These are phyloP conservation scores for Drosophila falleni DNA, from an alignment of 2,888 invertebrate species.

Conservation along the genomic window DNA sequence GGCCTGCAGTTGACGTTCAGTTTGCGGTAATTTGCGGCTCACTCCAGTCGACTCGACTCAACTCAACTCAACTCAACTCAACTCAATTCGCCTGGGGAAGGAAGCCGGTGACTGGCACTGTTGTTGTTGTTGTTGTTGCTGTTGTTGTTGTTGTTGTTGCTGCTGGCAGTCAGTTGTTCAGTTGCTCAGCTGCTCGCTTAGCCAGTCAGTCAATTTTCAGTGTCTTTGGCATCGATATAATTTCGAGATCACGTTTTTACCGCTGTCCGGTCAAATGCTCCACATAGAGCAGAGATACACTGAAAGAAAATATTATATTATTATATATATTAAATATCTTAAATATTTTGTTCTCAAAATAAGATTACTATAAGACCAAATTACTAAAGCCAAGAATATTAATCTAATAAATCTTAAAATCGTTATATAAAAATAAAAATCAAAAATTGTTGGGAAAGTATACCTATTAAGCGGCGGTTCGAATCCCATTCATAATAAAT, in stretches of 20 bases:
- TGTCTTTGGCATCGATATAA: constrained; percentile 71
- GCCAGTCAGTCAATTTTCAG: constrained; percentile 47
- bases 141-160: constrained; percentile 12
- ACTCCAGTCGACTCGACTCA: constrained; percentile 37
- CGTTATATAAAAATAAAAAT: too few species aligned
- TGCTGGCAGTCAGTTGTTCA: constrained; percentile 34
- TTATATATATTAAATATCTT: too few species aligned
- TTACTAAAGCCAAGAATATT: too few species aligned
- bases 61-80: constrained; percentile 33
- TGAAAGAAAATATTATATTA: too few species aligned
- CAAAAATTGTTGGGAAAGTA: too few species aligned
- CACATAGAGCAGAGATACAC: constrained; percentile 56
- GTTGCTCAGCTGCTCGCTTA: constrained; percentile 42
- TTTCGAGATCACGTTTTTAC: constrained; percentile 81
- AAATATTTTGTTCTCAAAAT: too few species aligned
- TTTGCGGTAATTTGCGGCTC: constrained; percentile 75
- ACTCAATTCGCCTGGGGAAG: constrained; percentile 53
- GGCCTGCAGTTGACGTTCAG: constrained; percentile 69
- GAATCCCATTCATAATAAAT: too few species aligned
- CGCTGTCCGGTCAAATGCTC: constrained; percentile 73
- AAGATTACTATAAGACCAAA: too few species aligned
- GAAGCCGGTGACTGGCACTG: constrained; percentile 48
- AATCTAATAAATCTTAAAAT: too few species aligned
- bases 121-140: background rate
- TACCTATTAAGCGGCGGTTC: too few species aligned